A percentile compares a stretch with the other conserved stretches of the same genome.
Conservation (phyloP, 2,797 vertebrate species). For the Myotis myotis region DNA sequence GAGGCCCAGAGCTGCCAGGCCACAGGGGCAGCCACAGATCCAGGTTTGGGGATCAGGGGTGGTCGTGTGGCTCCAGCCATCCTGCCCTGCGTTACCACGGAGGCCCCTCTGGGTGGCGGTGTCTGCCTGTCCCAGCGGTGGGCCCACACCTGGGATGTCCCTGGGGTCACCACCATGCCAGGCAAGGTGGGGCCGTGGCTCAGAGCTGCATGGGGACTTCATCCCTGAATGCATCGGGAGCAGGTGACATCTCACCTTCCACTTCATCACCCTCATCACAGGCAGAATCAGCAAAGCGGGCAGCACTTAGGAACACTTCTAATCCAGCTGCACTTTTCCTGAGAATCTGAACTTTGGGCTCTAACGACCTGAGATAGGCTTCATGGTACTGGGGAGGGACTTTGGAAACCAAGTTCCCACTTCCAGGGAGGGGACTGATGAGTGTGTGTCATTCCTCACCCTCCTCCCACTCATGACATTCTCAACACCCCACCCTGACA, state of each 20-base stretch:
- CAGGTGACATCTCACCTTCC: background rate
- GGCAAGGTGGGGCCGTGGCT: background rate
- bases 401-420: background rate
- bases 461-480: rapidly evolving
- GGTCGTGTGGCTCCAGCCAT: rapidly evolving
- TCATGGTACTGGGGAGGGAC: background rate
- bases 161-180: background rate
- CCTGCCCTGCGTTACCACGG: background rate
- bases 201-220: background rate
- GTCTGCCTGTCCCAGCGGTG: background rate
- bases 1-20: background rate
- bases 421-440: background rate
- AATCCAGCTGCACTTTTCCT: background rate
- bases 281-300: background rate
- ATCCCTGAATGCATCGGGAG: too few species aligned
- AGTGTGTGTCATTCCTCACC: background rate
- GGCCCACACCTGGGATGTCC: background rate
- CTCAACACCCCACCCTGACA: background rate
- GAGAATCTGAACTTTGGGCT: background rate
- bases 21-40: background rate
- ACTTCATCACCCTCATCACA: rapidly evolving
- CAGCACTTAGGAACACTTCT: background rate
- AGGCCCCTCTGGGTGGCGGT: background rate
- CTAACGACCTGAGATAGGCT: background rate
- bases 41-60: background rate